These are phyloP conservation scores for Formica exsecta DNA, from an alignment of 1,140 invertebrate genomes.

Conservation along the genomic window DNA sequence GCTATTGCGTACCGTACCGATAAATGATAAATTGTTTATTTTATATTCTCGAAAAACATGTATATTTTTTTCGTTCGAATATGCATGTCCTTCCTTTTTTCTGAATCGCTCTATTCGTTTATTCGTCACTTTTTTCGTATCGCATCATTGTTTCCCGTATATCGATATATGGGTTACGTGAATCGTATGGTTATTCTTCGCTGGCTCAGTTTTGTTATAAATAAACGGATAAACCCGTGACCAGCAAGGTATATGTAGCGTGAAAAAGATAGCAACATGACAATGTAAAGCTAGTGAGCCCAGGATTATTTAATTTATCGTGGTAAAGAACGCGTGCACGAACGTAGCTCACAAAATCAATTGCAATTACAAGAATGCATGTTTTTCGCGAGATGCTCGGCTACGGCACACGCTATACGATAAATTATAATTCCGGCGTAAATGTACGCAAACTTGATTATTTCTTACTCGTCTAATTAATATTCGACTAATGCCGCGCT, in stretches of 20 bases:
- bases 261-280: slow-evolving; percentile 11
- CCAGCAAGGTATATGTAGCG: slow-evolving; percentile 14
- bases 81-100: background rate
- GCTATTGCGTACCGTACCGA: too few species aligned
- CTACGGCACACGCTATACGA: background rate
- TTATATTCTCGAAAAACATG: slow-evolving; percentile 48
- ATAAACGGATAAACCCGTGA: slow-evolving; percentile 35
- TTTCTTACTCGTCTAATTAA: slow-evolving; percentile 70
- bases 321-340: slow-evolving; percentile 20
- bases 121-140: slow-evolving; percentile 1
- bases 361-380: slow-evolving; percentile 9
- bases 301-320: slow-evolving; percentile 38
- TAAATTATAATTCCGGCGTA: slow-evolving; percentile 47
- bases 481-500: slow-evolving; percentile 33
- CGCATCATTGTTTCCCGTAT: background rate
- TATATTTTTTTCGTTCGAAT: slow-evolving; percentile 14
- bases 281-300: background rate
- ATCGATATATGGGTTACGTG: background rate
- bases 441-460: slow-evolving; percentile 14
- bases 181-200: slow-evolving; percentile 51
- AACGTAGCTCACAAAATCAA: background rate
- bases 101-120: background rate
- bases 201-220: slow-evolving; percentile 39
- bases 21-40: too few species aligned
- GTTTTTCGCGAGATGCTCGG: slow-evolving; percentile 15